Base-by-base conservation (phyloP, 2,113 vertebrate genomes). In the Circaetus cinerascens region DNA sequence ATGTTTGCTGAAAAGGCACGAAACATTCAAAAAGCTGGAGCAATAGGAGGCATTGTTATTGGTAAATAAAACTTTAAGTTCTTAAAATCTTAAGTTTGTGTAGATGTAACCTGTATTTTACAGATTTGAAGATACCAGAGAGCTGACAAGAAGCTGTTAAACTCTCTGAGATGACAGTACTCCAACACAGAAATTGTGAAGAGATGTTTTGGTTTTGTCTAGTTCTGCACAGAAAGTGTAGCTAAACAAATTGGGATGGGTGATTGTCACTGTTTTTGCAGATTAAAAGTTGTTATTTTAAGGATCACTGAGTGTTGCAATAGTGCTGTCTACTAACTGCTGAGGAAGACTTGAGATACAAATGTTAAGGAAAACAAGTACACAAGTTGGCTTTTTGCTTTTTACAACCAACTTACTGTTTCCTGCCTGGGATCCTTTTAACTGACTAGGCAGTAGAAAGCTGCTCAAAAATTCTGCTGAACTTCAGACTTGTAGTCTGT, bases 1-100 rank as follows among this genome's bases (percentile, higher is more conserved):
- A 99, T 99, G 99, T 99, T 99, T 96, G 99, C 99, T 36, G 99
- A 99, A 97, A 99, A 99, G 96, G 99, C 99, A 29, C 98, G 99
- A 20, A 99, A 99, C 96, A 98, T 99, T 96, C 99, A 99, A 97
- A 99, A 99, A 92, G 99, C 99, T 34, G 99, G 99, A 20, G 99
- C 99, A 78, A 99, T 99, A 19, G 99, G 99, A 14, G 99, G 99
- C 95, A 99, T 99, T 50, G 99, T 99, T 90, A 99, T 99, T 22
- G 99, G 99, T 99, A 98, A 99, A 98, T 88, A 62, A 32, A 32
- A 29, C 15, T 75, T 48, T 11, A 45, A 18, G 15, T 86, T 40
- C 53, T 81, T 81, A 4, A n/a, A 26, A 63, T 76, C 10, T 43
- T 51, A 38, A 77, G 18, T 72, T 85, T 77, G 23, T 66, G 25